These are phyloP conservation scores for Galerucella nymphaeae DNA, from an alignment of 2,888 invertebrate genomes.

Conservation along the genomic window DNA sequence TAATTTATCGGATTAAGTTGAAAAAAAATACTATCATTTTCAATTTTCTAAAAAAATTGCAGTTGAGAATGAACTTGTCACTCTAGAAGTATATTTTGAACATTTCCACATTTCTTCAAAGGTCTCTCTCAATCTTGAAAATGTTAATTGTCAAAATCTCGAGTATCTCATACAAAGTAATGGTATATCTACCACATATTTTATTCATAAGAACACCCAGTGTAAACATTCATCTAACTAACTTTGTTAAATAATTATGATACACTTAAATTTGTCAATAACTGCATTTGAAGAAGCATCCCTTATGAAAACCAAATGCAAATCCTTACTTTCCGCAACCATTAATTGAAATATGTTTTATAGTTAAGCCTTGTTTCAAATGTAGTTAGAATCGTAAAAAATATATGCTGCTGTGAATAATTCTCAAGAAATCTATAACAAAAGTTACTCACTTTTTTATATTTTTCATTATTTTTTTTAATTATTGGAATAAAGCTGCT, in stretches of 20 bases:
- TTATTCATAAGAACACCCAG: not conserved
- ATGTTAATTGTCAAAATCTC: too few species aligned
- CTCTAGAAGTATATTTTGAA: too few species aligned
- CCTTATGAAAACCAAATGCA: not conserved
- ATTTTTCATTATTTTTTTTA: too few species aligned
- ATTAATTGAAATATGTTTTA: not conserved
- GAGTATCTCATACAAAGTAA: not conserved
- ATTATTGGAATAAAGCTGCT: too few species aligned
- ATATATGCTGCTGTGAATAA: not conserved
- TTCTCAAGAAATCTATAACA: not conserved
- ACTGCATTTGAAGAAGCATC: conserved; percentile 8
- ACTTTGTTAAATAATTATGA: not conserved
- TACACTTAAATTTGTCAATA: conserved; percentile 12
- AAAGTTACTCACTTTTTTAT: not conserved
- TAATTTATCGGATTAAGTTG: not conserved
- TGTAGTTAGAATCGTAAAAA: not conserved
- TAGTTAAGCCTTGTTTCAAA: not conserved
- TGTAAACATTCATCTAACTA: conserved; percentile 9
- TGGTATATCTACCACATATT: not conserved
- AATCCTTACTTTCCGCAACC: not conserved
- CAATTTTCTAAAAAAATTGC: not conserved
- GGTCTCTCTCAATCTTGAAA: too few species aligned
- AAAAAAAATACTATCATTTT: not conserved
- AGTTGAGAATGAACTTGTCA: not conserved
- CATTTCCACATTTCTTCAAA: too few species aligned